Conservation (phyloP, 1,140 invertebrate genomes). For the Bombyx mandarina region DNA sequence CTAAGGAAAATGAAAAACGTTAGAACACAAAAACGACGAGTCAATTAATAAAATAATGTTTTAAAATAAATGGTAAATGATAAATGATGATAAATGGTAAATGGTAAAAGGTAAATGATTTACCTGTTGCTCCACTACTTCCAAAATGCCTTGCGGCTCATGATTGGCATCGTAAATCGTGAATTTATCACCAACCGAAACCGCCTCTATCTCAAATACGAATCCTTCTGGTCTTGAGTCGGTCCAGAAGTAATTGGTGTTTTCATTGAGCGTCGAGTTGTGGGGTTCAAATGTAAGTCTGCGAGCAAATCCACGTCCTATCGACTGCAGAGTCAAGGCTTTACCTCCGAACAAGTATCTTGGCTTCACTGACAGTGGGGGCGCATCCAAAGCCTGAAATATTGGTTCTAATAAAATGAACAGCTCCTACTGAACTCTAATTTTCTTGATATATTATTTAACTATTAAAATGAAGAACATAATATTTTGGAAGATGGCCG, state of each 20-base stretch:
- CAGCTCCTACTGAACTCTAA: background rate
- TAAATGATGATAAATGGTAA: too few species aligned
- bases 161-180: constrained; percentile 77
- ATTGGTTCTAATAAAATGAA: constrained; percentile 14
- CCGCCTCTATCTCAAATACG: constrained; percentile 79
- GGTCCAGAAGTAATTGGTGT: constrained; percentile 83
- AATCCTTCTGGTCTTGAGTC: constrained; percentile 82
- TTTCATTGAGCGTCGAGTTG: constrained; percentile 75
- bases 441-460: too few species aligned
- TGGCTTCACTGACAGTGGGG: constrained; percentile 53
- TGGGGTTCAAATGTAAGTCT: constrained; percentile 80
- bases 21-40: background rate
- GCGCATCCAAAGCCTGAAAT: constrained; percentile 62
- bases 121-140: constrained; percentile 75
- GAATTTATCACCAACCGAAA: constrained; percentile 80
- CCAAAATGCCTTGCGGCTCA: constrained; percentile 74
- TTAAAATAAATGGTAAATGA: too few species aligned
- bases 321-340: constrained; percentile 76
- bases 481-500: background rate
- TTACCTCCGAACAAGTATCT: constrained; percentile 74
- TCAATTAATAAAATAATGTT: too few species aligned
- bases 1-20: constrained; percentile 31
- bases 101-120: background rate
- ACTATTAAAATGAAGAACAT: too few species aligned
- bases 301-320: constrained; percentile 82